A percentile compares a stretch with the other conserved stretches of the same genome.
Evolutionary conservation across 2,888 invertebrate genomes (phyloP).

Genomic region (Chymomyza caudatula): DNA sequence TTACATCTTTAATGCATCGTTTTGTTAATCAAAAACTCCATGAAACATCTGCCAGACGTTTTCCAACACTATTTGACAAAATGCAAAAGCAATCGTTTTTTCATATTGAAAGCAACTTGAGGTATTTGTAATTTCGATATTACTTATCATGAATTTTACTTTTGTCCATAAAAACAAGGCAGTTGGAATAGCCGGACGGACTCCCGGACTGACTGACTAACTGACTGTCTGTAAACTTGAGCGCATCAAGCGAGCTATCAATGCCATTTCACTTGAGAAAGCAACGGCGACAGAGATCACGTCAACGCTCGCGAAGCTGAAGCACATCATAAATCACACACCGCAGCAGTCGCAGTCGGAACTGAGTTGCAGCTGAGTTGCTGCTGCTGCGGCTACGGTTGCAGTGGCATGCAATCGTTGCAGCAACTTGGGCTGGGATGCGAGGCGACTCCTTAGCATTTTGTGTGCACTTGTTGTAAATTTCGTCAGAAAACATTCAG

Average conservation of each 20-base stretch:
- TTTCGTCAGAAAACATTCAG: slow-evolving; percentile 54
- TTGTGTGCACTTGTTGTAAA: slow-evolving; percentile 69
- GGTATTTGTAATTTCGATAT: too few relatives aligned
- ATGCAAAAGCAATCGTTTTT: too few relatives aligned
- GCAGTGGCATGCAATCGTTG: not conserved
- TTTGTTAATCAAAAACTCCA: too few relatives aligned
- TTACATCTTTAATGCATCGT: too few relatives aligned
- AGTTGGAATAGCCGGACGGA: slow-evolving; percentile 16
- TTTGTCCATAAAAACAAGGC: too few relatives aligned
- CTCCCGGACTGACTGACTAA: not conserved
- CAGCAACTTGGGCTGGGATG: too few relatives aligned
- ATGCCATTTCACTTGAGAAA: slow-evolving; percentile 62
- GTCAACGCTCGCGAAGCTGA: slow-evolving; percentile 31
- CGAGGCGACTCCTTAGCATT: slow-evolving; percentile 63
- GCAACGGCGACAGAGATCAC: not conserved
- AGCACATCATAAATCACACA: slow-evolving; percentile 69
- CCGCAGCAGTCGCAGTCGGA: too few relatives aligned
- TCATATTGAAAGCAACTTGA: too few relatives aligned
- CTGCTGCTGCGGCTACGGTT: not conserved
- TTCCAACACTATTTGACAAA: too few relatives aligned
- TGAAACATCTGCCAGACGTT: too few relatives aligned
- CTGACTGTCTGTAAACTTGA: slow-evolving; percentile 4
- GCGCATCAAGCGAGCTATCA: slow-evolving; percentile 49
- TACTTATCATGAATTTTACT: too few relatives aligned
- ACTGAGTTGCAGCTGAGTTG: slow-evolving; percentile 2